Evolutionary conservation across 2,113 vertebrate genomes (phyloP), one percentile per base, ranked within the genome.

Genomic region (Psettodes erumei): DNA sequence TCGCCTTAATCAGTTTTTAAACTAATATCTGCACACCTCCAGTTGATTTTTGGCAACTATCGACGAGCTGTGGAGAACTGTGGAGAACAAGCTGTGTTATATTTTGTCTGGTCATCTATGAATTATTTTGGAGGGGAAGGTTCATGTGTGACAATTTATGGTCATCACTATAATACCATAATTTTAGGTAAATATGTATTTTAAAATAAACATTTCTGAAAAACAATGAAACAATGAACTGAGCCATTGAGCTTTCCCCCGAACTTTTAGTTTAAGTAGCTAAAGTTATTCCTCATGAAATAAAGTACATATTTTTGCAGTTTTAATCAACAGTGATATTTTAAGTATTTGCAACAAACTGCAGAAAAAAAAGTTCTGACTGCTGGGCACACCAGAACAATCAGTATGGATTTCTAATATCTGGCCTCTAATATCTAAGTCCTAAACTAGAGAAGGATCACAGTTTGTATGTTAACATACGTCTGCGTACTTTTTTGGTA

Each of bases 401-500:
- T 2, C 12, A n/a, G 35, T 16, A 15, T 62, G 25, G 38, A 38
- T 54, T 15, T 60, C 8, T 59, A 19, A 28, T 33, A 47, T 35
- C 21, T 68, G 23, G 5, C 18, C 30, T 11, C 5, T 28, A 71
- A 73, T 30, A 40, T 37, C 30, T 51, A 3, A 32, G 27, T 54
- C 21, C 37, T 51, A 9, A 71, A 60, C 25, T 60, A 42, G 69
- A 56, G 38, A 79, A 64, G 40, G 33, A 71, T 81, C 42, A n/a
- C 80, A 86, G 69, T 71, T 74, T 77, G 42, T 35, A 19, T 73
- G 27, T 51, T 32, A 68, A 60, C 68, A 32, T 58, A 21, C 25
- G 2, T 73, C 2, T 40, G 30, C 28, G 62, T 68, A 35, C 38
- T 21, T 66, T 12, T n/a, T 73, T 13, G 7, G 33, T 43, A 33